These are phyloP conservation scores for Petrocephalus microphthalmus DNA, from an alignment of 2,113 vertebrate species.

Conservation along the genomic window DNA sequence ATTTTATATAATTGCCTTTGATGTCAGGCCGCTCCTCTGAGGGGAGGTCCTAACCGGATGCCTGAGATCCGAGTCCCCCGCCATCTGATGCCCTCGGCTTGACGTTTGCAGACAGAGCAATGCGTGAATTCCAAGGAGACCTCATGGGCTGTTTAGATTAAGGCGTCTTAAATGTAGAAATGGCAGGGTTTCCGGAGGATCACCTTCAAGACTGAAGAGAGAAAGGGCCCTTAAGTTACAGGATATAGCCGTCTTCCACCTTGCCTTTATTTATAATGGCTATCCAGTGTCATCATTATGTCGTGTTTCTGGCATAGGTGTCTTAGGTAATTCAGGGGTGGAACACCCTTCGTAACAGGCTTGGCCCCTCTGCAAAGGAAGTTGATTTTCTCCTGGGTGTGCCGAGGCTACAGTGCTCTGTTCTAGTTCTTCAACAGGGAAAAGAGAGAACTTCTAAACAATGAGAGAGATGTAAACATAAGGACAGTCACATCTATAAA, in stretches of 20 bases:
- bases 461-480: background rate
- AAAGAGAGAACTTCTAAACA: conserved; percentile 9
- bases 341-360: background rate
- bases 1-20: background rate
- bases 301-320: background rate
- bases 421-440: background rate
- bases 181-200: background rate
- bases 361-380: background rate
- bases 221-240: background rate
- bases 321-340: background rate
- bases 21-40: background rate
- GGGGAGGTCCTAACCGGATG: background rate
- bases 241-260: background rate
- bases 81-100: background rate
- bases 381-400: background rate
- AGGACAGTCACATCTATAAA: background rate
- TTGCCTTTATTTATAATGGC: background rate
- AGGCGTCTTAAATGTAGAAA: background rate
- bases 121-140: background rate
- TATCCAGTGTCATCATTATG: background rate
- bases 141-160: background rate
- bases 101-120: background rate
- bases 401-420: background rate
- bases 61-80: background rate
- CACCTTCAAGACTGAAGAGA: background rate